Evolutionary conservation across 2,888 invertebrate species (phyloP).

Genomic region (Eupithecia inturbata): DNA sequence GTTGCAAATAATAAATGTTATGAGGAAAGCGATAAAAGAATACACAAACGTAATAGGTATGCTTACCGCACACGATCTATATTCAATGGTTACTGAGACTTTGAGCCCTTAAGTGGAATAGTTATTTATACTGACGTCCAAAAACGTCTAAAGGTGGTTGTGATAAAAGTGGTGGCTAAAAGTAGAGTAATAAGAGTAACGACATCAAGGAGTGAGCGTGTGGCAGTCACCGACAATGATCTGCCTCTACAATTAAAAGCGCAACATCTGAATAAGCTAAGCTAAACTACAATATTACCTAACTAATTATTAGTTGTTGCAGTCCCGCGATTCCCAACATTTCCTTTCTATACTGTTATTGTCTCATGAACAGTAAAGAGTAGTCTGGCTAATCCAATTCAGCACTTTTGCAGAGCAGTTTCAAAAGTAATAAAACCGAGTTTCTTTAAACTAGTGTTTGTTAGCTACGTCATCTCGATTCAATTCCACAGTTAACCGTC

Average conservation of each 20-base stretch:
- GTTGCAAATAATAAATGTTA: conserved; percentile 3
- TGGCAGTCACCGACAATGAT: background rate
- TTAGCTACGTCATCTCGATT: background rate
- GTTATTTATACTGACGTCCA: background rate
- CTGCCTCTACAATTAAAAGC: background rate
- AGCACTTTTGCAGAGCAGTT: background rate
- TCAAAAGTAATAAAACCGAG: background rate
- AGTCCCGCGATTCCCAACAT: background rate
- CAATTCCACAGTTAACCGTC: background rate
- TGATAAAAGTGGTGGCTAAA: background rate
- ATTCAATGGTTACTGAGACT: background rate
- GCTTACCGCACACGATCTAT: background rate
- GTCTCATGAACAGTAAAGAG: background rate
- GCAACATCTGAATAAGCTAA: background rate
- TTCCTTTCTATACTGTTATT: background rate
- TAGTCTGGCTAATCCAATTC: background rate
- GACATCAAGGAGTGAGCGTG: background rate
- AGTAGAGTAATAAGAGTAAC: too few species aligned
- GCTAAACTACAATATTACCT: background rate
- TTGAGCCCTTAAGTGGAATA: background rate
- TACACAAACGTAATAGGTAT: background rate
- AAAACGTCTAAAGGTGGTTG: background rate
- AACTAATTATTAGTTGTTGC: background rate
- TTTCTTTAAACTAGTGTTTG: background rate
- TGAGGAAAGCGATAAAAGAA: conserved; percentile 5